Percentiles rank a stretch among this genome's conserved stretches.
Conservation (phyloP, 2,113 vertebrate genomes). For the rat (Rattus norvegicus) region GRCr8 NC_086039.1:153858501-153859000, state of each 20-base stretch:
- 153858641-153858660: conserved; percentile 90
- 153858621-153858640: conserved; percentile 90
- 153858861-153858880: conserved; percentile 85
- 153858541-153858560: conserved; percentile 89
- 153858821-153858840: conserved; percentile 81
- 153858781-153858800: conserved; percentile 83
- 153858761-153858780: conserved; percentile 81
- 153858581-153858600: conserved; percentile 89
- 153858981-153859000: conserved; percentile 85
- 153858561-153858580: conserved; percentile 87
- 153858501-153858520: conserved; percentile 86
- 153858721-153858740: conserved; percentile 86
- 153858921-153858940: conserved; percentile 86
- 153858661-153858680: conserved; percentile 87
- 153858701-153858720: conserved; percentile 91
- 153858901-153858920: conserved; percentile 88
- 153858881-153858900: conserved; percentile 83
- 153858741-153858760: conserved; percentile 78
- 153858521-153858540: conserved; percentile 88
- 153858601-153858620: conserved; percentile 92
- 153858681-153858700: conserved; percentile 91
- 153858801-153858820: conserved; percentile 78
- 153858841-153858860: conserved; percentile 79
- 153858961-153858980: conserved; percentile 85
- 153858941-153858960: conserved; percentile 88